These are phyloP conservation scores for Julus scandinavius DNA, from an alignment of 2,888 invertebrate species.

Conservation along the genomic window DNA sequence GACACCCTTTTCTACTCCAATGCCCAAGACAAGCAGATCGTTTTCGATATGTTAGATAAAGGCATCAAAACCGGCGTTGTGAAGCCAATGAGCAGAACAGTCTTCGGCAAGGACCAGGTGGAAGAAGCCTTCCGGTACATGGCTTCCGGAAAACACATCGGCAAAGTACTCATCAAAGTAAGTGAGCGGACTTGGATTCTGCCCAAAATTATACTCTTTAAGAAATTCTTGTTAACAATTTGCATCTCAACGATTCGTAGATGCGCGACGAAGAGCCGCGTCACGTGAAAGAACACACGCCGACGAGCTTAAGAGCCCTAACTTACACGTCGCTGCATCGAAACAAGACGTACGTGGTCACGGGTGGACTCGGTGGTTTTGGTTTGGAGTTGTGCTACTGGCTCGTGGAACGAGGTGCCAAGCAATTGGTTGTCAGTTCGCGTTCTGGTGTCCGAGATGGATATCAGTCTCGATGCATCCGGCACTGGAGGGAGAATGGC, in stretches of 20 bases:
- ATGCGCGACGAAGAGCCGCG: slow-evolving; percentile 82
- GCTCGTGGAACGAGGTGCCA: slow-evolving; percentile 88
- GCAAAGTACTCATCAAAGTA: slow-evolving; percentile 89
- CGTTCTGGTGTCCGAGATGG: slow-evolving; percentile 90
- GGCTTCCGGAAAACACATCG: slow-evolving; percentile 97
- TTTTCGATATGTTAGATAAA: slow-evolving; percentile 80
- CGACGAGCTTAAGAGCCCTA: slow-evolving; percentile 75
- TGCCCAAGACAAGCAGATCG: slow-evolving; percentile 77
- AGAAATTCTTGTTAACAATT: no score
- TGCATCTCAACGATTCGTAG: slow-evolving; percentile 59
- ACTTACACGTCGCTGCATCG: slow-evolving; percentile 81
- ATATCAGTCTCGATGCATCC: slow-evolving; percentile 88
- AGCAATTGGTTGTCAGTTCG: slow-evolving; percentile 84
- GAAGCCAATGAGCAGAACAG: slow-evolving; percentile 84
- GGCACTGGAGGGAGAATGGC: slow-evolving; percentile 69
- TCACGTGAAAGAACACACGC: slow-evolving; percentile 64
- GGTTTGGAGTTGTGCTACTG: slow-evolving; percentile 93
- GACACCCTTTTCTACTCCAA: slow-evolving; percentile 88
- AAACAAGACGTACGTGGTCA: slow-evolving; percentile 68
- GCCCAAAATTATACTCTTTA: no score
- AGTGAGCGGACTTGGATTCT: no score
- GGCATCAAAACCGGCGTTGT: slow-evolving; percentile 92
- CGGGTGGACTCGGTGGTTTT: slow-evolving; percentile 89
- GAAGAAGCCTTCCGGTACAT: slow-evolving; percentile 94
- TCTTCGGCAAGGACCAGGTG: slow-evolving; percentile 85